Evolutionary conservation across 2,797 vertebrate species (phyloP), one percentile per base, ranked within the genome.

Genomic region (Acipenser transmontanus): DNA sequence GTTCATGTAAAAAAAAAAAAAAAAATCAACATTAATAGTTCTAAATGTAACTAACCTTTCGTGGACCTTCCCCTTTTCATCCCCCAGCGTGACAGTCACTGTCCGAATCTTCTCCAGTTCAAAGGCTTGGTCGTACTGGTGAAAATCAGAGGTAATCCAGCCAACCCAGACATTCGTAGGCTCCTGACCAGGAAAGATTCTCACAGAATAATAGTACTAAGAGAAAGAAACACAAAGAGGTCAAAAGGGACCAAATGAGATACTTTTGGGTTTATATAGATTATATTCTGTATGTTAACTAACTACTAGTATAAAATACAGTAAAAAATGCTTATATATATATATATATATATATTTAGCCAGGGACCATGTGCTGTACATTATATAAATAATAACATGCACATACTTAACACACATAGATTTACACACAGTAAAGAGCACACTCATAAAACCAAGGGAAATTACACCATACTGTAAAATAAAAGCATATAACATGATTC

Each of bases 121-220:
- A 62, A 98, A 98, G 72, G 83, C 84, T 0, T 89, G 90, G 70
- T 98, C 93, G 0, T 94, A 92, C 69, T 98, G 96, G 72, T 98
- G 96, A 71, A 98, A 98, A 71, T 98, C 95, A 1, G 96, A 97
- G 6, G 96, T 98, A 57, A 98, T 93, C 96, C 96, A 98, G 64
- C 95, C 96, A 2, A 98, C 95, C 96, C 96, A 98, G 65, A 98
- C 95, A 17, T 88, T 93, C 68, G 92, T 89, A 64, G 95, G 95
- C 70, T 98, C 96, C 87, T 98, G 96, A 61, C 96, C 95, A 7
- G 96, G 95, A 71, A 98, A 98, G 80, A 98, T 94, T 72, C 96
- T 83, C 69, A 96, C 94, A 0, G 96, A 96, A 73, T 97, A 98
- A 76, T 92, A 97, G 69, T 97, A 94, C 96, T 98, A 85, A 61